phyloP scores from a whole-genome alignment of 2,113 vertebrate species.

The Campylomormyrus tamandua region DNA sequence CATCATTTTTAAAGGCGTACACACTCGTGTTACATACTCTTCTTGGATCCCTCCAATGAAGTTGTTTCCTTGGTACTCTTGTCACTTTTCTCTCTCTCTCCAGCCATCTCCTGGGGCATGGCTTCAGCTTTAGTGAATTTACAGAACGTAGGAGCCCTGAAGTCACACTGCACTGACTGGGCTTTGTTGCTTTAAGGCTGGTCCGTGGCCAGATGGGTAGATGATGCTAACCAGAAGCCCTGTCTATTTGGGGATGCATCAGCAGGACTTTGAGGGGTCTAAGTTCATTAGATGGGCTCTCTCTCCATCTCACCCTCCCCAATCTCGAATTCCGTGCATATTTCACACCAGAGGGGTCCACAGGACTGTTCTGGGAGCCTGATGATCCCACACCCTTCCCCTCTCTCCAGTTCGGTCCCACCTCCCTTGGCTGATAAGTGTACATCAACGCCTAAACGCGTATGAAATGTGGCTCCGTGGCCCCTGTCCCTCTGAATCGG shows the following conservation, averaged over 20 bases:
- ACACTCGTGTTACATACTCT: neutral
- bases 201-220: neutral
- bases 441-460: neutral
- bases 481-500: neutral
- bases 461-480: neutral
- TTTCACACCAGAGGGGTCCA: neutral
- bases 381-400: neutral
- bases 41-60: neutral
- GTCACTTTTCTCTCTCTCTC: neutral
- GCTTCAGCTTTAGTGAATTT: neutral
- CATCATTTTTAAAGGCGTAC: neutral
- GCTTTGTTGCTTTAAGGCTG: neutral
- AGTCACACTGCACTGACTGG: neutral
- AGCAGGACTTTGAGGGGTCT: neutral
- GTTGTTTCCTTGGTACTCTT: no score
- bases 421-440: neutral
- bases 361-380: neutral
- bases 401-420: neutral
- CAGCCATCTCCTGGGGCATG: neutral
- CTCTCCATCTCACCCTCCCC: neutral
- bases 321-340: neutral
- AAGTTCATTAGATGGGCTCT: neutral
- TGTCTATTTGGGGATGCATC: conserved; percentile 2
- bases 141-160: neutral
- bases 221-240: conserved; percentile 16